Conservation (phyloP, 1,140 invertebrate genomes). For the Helicoverpa armigera region DNA sequence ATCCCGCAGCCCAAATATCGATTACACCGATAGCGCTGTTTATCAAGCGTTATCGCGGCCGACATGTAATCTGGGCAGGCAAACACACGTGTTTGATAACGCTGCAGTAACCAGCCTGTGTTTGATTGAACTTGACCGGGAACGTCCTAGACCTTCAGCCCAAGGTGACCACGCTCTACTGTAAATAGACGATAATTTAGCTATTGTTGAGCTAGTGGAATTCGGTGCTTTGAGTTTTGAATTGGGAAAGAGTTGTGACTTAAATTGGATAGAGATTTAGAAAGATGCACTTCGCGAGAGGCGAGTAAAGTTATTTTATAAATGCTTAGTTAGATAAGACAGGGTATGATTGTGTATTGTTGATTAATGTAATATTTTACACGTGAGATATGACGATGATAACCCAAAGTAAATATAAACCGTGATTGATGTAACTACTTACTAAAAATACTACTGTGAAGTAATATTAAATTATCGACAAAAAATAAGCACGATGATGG, state of each 20-base stretch:
- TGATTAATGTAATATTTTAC: too few species aligned
- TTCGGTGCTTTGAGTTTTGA: too few species aligned
- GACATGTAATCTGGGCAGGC: background rate
- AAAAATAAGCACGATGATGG: constrained; percentile 18
- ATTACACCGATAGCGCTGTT: background rate
- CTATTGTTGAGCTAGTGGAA: too few species aligned
- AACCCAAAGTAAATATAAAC: too few species aligned
- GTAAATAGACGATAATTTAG: background rate
- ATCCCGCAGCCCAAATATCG: background rate
- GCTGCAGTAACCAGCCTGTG: background rate
- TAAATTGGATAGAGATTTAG: too few species aligned
- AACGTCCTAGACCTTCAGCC: background rate
- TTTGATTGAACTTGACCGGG: constrained; percentile 29
- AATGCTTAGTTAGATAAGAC: too few species aligned
- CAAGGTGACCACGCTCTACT: constrained; percentile 11
- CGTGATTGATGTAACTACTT: too few species aligned
- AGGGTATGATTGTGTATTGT: too few species aligned
- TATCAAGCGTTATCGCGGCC: constrained; percentile 8
- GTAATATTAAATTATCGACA: constrained; percentile 14
- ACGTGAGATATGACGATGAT: too few species aligned
- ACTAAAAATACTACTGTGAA: background rate
- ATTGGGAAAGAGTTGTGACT: too few species aligned
- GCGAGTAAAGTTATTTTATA: too few species aligned
- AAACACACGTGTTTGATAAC: constrained; percentile 28
- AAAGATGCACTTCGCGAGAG: too few species aligned